Conservation (phyloP, 2,888 invertebrate species). For the Nudaria mundana region DNA sequence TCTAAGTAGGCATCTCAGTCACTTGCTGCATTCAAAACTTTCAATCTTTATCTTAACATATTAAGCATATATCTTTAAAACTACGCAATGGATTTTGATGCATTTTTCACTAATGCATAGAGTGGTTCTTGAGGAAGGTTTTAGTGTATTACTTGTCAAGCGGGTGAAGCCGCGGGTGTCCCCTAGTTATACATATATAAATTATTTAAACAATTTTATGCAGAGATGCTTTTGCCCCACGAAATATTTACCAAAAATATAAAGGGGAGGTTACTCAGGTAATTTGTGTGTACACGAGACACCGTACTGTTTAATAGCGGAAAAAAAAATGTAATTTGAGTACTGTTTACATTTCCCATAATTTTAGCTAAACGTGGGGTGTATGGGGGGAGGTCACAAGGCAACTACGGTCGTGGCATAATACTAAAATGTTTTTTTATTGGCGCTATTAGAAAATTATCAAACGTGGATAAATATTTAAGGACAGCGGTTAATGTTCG, state of each 20-base stretch:
- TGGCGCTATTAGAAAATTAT: background rate
- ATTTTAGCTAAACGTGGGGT: slow-evolving; percentile 61
- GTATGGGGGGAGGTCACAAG: slow-evolving; percentile 31
- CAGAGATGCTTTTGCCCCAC: background rate
- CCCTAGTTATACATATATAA: too few species aligned
- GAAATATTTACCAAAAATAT: slow-evolving; percentile 23
- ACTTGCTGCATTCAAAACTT: too few species aligned
- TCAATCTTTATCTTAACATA: too few species aligned
- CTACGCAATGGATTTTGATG: too few species aligned
- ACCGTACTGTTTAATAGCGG: slow-evolving; percentile 47
- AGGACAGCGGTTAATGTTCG: too few species aligned
- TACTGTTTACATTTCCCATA: slow-evolving; percentile 76
- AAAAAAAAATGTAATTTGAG: slow-evolving; percentile 66
- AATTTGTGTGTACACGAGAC: slow-evolving; percentile 30
- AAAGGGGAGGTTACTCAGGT: slow-evolving; percentile 19
- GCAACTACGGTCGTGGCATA: slow-evolving; percentile 18
- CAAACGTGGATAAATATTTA: too few species aligned
- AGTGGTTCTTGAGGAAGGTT: too few species aligned
- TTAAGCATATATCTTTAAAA: too few species aligned
- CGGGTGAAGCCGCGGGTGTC: too few species aligned
- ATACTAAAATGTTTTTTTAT: slow-evolving; percentile 21
- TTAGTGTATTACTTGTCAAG: too few species aligned
- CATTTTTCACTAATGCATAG: too few species aligned
- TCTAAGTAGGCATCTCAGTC: too few species aligned
- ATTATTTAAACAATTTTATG: background rate